These are phyloP conservation scores for Premnoplex brunnescens DNA, from an alignment of 2,797 vertebrate genomes.

Conservation along the genomic window DNA sequence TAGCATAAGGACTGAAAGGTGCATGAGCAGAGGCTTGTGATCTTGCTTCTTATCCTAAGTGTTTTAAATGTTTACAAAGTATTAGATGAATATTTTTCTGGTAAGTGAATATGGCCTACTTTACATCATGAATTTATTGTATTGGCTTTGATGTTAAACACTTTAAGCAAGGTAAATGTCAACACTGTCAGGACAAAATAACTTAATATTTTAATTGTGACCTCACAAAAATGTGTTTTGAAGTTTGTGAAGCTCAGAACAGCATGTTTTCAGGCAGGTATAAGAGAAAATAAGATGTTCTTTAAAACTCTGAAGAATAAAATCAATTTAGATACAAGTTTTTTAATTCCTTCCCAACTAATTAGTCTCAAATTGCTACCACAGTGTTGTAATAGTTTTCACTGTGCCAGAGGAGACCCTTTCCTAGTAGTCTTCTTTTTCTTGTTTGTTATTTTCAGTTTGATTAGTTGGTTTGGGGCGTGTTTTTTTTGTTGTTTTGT, in stretches of 20 bases:
- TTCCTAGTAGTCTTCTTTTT: background rate
- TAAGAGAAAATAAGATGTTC: background rate
- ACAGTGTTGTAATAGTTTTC: background rate
- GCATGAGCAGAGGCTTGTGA: background rate
- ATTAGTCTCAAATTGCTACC: background rate
- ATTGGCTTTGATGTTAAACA: constrained; percentile 9
- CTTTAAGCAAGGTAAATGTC: background rate
- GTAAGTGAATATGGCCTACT: background rate
- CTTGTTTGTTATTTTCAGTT: background rate
- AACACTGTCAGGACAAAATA: background rate
- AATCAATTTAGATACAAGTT: background rate
- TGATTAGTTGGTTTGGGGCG: too few relatives aligned
- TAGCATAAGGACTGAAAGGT: background rate
- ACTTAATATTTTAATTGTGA: background rate
- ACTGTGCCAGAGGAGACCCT: background rate
- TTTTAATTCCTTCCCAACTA: background rate
- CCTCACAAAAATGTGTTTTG: background rate
- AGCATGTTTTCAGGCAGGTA: background rate
- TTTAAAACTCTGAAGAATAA: background rate
- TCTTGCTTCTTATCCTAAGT: background rate
- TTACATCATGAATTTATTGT: background rate
- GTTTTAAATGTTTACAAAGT: constrained; percentile 7
- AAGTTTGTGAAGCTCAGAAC: background rate
- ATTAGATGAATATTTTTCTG: background rate
- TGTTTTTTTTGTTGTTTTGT: background rate